These are phyloP conservation scores for Thalassarche chlororhynchos DNA, from an alignment of 2,113 vertebrate genomes.

Conservation along the genomic window DNA sequence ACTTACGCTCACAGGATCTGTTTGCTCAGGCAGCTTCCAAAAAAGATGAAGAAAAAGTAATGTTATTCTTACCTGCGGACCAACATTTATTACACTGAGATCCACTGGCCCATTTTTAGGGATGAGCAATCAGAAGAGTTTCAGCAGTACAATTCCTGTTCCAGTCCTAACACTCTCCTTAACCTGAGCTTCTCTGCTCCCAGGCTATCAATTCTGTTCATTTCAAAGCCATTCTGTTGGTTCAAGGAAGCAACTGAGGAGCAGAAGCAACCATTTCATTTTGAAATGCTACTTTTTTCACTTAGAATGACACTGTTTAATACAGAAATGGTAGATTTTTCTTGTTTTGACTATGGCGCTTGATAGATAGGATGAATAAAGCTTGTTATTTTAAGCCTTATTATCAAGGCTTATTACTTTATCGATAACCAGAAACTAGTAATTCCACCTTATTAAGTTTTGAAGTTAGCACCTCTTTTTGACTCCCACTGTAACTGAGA, in stretches of 20 bases:
- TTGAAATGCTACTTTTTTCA: neutral
- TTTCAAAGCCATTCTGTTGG: neutral
- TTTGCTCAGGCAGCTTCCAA: neutral
- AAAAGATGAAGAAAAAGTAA: neutral
- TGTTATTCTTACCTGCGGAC: neutral
- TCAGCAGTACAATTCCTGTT: neutral
- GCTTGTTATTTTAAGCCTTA: neutral
- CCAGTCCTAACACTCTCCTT: neutral
- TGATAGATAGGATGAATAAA: neutral
- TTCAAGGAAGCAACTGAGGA: neutral
- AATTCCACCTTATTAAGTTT: neutral
- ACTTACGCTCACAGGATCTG: rapidly evolving
- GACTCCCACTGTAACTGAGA: neutral
- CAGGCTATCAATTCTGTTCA: neutral
- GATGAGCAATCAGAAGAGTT: neutral
- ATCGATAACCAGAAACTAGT: neutral
- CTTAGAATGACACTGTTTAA: neutral
- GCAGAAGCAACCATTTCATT: neutral
- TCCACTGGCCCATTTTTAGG: neutral
- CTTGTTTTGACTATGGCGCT: neutral
- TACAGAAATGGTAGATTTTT: neutral
- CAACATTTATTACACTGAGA: neutral
- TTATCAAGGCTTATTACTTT: neutral
- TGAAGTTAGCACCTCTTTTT: neutral
- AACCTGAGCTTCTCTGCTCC: neutral